Evolutionary conservation across 2,113 vertebrate species (phyloP).

Genomic region (Psettodes erumei): DNA sequence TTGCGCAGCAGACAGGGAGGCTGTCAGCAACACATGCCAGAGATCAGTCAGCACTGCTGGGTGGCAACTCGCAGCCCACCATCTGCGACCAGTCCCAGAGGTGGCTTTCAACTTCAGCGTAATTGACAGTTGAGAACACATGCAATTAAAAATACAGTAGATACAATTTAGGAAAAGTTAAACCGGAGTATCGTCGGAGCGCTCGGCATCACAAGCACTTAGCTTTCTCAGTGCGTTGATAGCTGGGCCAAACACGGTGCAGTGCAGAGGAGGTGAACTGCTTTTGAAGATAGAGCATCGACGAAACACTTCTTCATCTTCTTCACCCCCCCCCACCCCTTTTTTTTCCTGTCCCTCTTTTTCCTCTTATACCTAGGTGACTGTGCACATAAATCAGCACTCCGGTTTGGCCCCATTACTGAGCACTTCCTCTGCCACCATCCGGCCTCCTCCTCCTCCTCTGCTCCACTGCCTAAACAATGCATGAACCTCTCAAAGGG

Average conservation of each 20-base stretch:
- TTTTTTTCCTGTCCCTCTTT: constrained; percentile 11
- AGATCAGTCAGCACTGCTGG: constrained; percentile 31
- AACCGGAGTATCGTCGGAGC: neutral
- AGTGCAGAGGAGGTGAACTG: constrained; percentile 36
- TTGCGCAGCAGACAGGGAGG: constrained; percentile 30
- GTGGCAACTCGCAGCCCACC: constrained; percentile 11
- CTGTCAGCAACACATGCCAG: constrained; percentile 33
- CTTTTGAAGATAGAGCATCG: constrained; percentile 44
- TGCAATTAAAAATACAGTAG: constrained; percentile 59
- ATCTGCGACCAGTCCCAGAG: constrained; percentile 39
- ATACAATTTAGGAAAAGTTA: constrained; percentile 33
- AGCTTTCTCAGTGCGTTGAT: neutral
- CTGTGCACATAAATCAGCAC: constrained; percentile 71
- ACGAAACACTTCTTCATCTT: constrained; percentile 21
- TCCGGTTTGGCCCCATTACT: constrained; percentile 73
- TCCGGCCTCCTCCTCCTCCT: constrained; percentile 52
- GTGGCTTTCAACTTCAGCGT: constrained; percentile 30
- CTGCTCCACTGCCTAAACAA: constrained; percentile 73
- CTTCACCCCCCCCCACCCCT: too few relatives aligned
- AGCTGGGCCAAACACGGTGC: constrained; percentile 12
- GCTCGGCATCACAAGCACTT: neutral
- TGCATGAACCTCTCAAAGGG: constrained; percentile 81
- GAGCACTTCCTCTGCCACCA: constrained; percentile 62
- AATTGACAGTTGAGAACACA: constrained; percentile 39
- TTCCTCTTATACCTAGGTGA: constrained; percentile 38